These are phyloP conservation scores for Peromyscus attwateri DNA, from an alignment of 2,797 vertebrate species.

Conservation along the genomic window DNA sequence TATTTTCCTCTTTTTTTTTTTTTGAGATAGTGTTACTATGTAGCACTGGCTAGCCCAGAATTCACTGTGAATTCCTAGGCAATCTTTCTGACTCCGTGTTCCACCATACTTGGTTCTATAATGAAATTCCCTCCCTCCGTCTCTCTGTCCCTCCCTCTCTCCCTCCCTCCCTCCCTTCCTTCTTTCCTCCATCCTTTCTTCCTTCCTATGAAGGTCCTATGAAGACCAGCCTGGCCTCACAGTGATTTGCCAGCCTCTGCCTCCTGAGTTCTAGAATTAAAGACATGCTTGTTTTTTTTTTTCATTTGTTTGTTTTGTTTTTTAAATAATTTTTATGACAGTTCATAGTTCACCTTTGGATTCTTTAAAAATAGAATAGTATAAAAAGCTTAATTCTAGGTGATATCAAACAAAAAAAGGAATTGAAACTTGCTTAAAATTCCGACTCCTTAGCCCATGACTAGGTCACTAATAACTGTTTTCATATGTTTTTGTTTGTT, in stretches of 20 bases:
- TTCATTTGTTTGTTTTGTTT: background rate
- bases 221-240: background rate
- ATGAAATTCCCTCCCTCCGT: background rate
- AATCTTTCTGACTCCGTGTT: background rate
- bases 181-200: background rate
- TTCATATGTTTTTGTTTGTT: background rate
- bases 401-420: background rate
- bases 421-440: background rate
- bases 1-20: background rate
- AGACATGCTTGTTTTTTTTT: background rate
- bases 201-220: background rate
- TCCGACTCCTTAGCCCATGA: background rate
- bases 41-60: background rate
- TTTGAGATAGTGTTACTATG: background rate
- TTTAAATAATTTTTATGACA: slow-evolving; percentile 13
- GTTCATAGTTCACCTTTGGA: slow-evolving; percentile 15
- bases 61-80: background rate
- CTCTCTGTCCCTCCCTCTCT: rapidly evolving
- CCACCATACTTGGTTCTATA: background rate
- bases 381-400: background rate
- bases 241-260: background rate
- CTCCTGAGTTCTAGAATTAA: background rate
- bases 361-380: background rate
- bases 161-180: rapidly evolving
- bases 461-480: background rate